Evolutionary conservation across 2,888 invertebrate species (phyloP).

Genomic region (Drosophila bunnanda): DNA sequence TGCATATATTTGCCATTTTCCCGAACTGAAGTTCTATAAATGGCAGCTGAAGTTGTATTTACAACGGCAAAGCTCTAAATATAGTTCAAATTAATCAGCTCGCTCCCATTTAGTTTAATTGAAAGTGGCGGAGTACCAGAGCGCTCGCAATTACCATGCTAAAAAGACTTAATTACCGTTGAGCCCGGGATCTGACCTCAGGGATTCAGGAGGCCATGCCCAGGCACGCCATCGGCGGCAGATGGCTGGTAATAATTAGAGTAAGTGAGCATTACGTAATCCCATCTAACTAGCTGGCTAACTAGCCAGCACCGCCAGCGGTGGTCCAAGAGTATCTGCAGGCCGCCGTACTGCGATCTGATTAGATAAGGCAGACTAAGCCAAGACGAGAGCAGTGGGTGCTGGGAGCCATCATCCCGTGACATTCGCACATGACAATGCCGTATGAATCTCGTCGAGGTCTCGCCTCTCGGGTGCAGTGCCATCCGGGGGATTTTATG

Average conservation of each 20-base stretch:
- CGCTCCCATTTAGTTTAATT: constrained; percentile 62
- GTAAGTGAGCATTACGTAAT: constrained; percentile 63
- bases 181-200: constrained; percentile 45
- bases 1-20: constrained; percentile 1
- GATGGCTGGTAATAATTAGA: constrained; percentile 59
- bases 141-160: constrained; percentile 55
- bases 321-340: constrained; percentile 31
- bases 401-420: constrained; percentile 2
- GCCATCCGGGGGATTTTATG: constrained; percentile 16
- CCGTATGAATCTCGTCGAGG: constrained; percentile 26
- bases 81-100: constrained; percentile 50
- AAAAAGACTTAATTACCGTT: constrained; percentile 63
- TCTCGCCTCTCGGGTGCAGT: constrained; percentile 8
- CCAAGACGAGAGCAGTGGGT: not conserved
- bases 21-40: constrained; percentile 1
- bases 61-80: constrained; percentile 16
- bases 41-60: constrained; percentile 14
- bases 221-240: constrained; percentile 40
- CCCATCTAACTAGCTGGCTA: constrained; percentile 7
- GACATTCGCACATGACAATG: constrained; percentile 43
- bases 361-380: constrained; percentile 49
- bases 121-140: constrained; percentile 34
- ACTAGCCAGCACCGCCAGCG: constrained; percentile 8
- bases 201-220: constrained; percentile 24
- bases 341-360: constrained; percentile 5